Evolutionary conservation across 2,888 invertebrate genomes (phyloP), one percentile per base, ranked within the genome.

Genomic region (Conomelus anceps): DNA sequence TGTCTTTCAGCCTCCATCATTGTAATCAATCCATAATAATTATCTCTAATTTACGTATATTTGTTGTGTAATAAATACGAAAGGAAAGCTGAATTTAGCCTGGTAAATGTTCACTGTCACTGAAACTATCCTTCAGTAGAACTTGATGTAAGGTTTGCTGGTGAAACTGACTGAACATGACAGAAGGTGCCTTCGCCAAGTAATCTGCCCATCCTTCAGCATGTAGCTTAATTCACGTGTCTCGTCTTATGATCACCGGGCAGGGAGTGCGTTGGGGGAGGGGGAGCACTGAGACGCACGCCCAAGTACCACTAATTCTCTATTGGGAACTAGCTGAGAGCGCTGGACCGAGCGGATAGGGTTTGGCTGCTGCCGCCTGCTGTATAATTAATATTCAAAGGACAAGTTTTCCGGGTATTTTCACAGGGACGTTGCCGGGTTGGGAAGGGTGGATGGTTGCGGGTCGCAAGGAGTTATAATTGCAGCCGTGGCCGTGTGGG

Each of bases 401-500:
- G 86, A 86, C 63, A 86, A 86, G 26, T 86, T 86, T 86, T 86
- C 86, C 23, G 86, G 86, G 29, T 86, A 86, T 86, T 86, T 86
- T 86, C 86, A 86, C 29, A 13, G 63, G 63, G n/a, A 63, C 86
- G 26, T 86, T 86, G 24, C 23, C 22, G 86, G 11, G 86, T 11
- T 11, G 24, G 86, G 29, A 22, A 17, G 3, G 85, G 23, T 3
- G 17, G n/a, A n/a, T n/a, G 17, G 23, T 20, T 22, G n/a, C 26
- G 26, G n/a, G 29, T 86, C 22, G 29, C 26, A 86, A 86, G 86
- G 24, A 86, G 86, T 86, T 86, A 86, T 86, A 86, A 86, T 86
- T 23, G 86, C 22, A 29, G 86, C 1, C n/a, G 3, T 22, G 24
- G 26, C 13, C 0, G 26, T 0, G 29, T 6, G 22, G 86, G 20